These are phyloP conservation scores for Marisa cornuarietis DNA, from an alignment of 1,140 invertebrate species.

Conservation along the genomic window DNA sequence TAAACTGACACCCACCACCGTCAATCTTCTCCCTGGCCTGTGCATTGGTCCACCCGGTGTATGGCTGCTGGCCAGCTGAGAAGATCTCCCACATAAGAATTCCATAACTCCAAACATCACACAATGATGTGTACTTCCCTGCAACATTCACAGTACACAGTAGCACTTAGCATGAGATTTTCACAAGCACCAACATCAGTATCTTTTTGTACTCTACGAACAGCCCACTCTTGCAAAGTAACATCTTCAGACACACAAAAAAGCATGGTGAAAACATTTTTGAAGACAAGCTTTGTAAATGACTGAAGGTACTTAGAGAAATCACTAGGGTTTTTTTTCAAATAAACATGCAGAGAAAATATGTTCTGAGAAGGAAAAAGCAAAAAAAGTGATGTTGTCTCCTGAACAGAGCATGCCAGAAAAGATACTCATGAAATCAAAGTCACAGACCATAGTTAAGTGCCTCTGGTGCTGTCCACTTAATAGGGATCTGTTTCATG, in stretches of 20 bases:
- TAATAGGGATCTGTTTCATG: constrained; percentile 98
- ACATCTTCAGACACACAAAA: no score
- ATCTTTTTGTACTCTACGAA: background rate
- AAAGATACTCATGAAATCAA: constrained; percentile 17
- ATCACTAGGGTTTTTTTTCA: background rate
- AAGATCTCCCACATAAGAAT: constrained; percentile 98
- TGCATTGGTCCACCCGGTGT: constrained; percentile 79
- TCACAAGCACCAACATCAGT: background rate
- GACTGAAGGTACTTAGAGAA: background rate
- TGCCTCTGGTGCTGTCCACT: constrained; percentile 97
- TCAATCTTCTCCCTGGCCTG: constrained; percentile 87
- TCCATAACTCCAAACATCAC: constrained; percentile 99
- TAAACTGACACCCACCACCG: constrained; percentile 72
- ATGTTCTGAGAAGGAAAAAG: no score
- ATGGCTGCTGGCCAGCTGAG: constrained; percentile 90
- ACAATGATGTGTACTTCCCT: constrained; percentile 95
- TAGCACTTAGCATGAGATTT: background rate
- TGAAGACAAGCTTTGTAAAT: no score
- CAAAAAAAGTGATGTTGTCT: background rate
- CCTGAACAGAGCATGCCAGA: background rate
- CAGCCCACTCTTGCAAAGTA: background rate
- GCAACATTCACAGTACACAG: constrained; percentile 15
- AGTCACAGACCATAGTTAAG: constrained; percentile 84
- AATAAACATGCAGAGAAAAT: no score
- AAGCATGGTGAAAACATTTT: no score